Conservation (phyloP, 2,113 vertebrate species). For the Pycnonotus jocosus region DNA sequence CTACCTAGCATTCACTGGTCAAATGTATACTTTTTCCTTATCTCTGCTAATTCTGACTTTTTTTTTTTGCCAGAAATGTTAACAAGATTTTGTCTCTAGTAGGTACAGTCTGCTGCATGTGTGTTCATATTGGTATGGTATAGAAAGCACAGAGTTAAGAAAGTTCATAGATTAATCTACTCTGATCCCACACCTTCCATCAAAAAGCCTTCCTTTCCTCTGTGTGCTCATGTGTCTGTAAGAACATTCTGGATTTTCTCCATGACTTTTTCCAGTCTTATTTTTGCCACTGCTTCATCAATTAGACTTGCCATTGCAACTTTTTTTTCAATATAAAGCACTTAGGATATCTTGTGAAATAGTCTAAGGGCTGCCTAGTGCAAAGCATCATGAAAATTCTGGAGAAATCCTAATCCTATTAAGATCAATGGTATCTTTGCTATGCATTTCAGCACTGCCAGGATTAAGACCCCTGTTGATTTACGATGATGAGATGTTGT, state of each 20-base stretch:
- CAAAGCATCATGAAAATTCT: background rate
- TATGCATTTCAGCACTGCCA: background rate
- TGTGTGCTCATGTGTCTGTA: background rate
- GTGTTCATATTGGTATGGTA: background rate
- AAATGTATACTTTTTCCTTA: background rate
- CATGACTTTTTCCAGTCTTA: background rate
- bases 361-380: background rate
- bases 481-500: background rate
- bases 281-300: background rate
- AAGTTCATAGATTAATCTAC: background rate
- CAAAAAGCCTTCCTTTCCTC: background rate
- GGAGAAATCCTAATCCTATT: background rate
- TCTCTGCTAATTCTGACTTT: background rate
- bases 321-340: background rate
- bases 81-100: background rate
- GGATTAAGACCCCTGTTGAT: background rate
- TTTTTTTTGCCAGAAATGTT: background rate
- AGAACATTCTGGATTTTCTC: background rate
- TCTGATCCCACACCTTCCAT: background rate
- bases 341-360: background rate
- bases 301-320: background rate
- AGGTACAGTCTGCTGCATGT: background rate
- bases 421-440: background rate
- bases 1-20: background rate
- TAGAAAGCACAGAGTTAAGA: background rate